phyloP scores from a whole-genome alignment of 2,888 invertebrate species.

The Epistrophe eligans region DNA sequence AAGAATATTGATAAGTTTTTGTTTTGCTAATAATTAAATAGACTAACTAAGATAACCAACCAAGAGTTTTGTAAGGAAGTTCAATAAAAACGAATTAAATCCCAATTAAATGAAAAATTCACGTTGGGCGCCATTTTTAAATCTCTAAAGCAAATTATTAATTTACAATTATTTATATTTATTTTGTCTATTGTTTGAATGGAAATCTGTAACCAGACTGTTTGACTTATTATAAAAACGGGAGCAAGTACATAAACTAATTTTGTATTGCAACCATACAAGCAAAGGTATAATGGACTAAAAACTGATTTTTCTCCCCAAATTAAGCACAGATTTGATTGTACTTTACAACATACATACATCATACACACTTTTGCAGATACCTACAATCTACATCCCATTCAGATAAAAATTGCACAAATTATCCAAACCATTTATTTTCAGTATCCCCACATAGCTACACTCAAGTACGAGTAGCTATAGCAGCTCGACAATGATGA shows the following conservation, averaged over 20 bases:
- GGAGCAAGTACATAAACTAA: neutral
- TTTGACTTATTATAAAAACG: constrained; percentile 22
- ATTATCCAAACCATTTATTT: constrained; percentile 72
- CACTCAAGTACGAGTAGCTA: constrained; percentile 8
- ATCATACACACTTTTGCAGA: constrained; percentile 3
- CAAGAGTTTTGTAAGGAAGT: too few species aligned
- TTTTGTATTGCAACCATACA: neutral
- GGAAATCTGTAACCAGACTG: too few species aligned
- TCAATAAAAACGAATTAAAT: too few species aligned
- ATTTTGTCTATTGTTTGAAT: too few species aligned
- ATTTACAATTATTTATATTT: too few species aligned
- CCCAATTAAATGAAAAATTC: neutral
- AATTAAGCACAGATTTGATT: constrained; percentile 63
- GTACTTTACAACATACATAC: neutral
- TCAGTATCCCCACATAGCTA: constrained; percentile 8
- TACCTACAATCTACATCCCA: constrained; percentile 1
- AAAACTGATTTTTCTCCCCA: constrained; percentile 52
- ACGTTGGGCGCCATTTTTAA: constrained; percentile 16
- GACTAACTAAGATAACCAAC: too few species aligned
- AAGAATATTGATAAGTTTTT: neutral
- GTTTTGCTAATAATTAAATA: too few species aligned
- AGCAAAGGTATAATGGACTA: neutral
- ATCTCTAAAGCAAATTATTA: neutral
- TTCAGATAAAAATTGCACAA: constrained; percentile 55
- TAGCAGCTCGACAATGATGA: constrained; percentile 56